A percentile compares a stretch with the other conserved stretches of the same genome.
Evolutionary conservation across 2,797 vertebrate species (phyloP).

Genomic region (Thunnus albacares): DNA sequence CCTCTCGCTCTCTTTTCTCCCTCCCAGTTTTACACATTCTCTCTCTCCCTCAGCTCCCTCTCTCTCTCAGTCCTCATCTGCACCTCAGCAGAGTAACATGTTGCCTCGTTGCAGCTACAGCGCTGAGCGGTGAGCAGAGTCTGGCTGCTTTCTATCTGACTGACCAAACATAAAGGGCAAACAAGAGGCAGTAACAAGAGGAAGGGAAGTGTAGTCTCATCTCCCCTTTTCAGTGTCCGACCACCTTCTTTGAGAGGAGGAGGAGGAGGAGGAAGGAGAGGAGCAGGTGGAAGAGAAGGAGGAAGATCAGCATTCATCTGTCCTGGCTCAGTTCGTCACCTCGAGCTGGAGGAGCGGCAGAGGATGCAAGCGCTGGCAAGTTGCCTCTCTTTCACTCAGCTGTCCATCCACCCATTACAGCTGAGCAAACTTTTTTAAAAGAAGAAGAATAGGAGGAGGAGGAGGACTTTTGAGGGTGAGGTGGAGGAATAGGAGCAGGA

Average conservation of each 20-base stretch:
- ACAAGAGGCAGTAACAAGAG: conserved; percentile 20
- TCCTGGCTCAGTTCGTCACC: conserved; percentile 64
- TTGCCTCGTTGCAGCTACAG: conserved; percentile 62
- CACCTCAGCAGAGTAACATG: conserved; percentile 76
- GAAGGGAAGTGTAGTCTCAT: conserved; percentile 34
- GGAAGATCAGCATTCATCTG: conserved; percentile 33
- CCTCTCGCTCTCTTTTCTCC: conserved; percentile 59
- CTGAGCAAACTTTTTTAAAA: conserved; percentile 62
- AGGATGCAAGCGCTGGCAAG: conserved; percentile 62
- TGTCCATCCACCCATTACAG: conserved; percentile 26
- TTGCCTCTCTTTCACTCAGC: conserved; percentile 48
- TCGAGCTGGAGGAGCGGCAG: conserved; percentile 47
- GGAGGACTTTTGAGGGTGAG: conserved; percentile 9
- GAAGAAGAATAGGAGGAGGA: conserved; percentile 10
- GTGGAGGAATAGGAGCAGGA: conserved; percentile 6
- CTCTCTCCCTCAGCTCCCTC: conserved; percentile 50
- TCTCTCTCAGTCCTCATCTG: conserved; percentile 76
- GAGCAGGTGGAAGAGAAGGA: conserved; percentile 15
- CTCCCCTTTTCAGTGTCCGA: conserved; percentile 32
- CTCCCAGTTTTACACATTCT: conserved; percentile 59
- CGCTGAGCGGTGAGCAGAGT: conserved; percentile 45
- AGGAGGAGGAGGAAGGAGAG: conserved; percentile 18
- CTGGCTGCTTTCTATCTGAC: conserved; percentile 43
- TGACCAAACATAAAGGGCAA: conserved; percentile 45
- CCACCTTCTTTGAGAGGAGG: conserved; percentile 34